These are phyloP conservation scores for Netta rufina DNA, from an alignment of 2,797 vertebrate species.

Conservation along the genomic window DNA sequence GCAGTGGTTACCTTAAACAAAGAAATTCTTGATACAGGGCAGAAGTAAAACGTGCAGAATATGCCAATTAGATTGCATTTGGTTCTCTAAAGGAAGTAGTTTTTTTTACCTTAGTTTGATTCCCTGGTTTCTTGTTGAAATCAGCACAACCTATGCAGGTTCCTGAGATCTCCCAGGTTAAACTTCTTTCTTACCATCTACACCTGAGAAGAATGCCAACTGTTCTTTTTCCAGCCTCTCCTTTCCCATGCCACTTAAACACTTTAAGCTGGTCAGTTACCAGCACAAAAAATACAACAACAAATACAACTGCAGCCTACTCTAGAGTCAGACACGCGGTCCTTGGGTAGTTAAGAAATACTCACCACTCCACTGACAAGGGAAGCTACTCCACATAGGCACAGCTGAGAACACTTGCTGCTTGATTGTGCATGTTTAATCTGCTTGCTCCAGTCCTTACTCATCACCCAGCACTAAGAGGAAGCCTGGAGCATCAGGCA, in stretches of 20 bases:
- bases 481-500: constrained; percentile 23
- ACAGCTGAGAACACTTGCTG: constrained; percentile 30
- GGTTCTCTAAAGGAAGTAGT: neutral
- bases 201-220: neutral
- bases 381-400: neutral
- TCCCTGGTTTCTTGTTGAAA: neutral
- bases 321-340: neutral
- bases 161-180: neutral
- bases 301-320: neutral
- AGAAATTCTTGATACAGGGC: neutral
- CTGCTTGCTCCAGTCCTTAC: neutral
- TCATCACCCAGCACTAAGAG: neutral
- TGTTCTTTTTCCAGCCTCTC: neutral
- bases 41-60: neutral
- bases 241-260: neutral
- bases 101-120: neutral
- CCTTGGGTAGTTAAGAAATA: neutral
- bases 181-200: constrained; percentile 27
- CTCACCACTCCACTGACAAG: neutral
- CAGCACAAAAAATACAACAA: neutral
- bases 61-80: neutral
- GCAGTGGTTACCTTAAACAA: neutral
- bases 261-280: neutral
- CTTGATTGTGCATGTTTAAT: constrained; percentile 40
- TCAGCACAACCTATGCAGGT: neutral